Evolutionary conservation across 2,113 vertebrate species (phyloP), one percentile per base, ranked within the genome.

Genomic region (Lycocorax pyrrhopterus): DNA sequence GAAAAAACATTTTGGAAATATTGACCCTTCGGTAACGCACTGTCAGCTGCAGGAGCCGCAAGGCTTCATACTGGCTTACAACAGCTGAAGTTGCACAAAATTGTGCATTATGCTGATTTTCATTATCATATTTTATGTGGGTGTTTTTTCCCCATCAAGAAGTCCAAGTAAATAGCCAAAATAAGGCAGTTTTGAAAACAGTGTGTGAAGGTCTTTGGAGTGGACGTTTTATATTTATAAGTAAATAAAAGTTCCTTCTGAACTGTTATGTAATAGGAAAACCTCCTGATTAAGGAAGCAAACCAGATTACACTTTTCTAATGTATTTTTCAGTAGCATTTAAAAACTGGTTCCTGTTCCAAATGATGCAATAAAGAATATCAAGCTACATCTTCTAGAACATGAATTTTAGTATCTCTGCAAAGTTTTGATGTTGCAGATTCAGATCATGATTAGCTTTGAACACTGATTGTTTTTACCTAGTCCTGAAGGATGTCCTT

Each of bases 331-430:
- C 39, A 79, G 51, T 90, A 85, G 74, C 37, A 66, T 78, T 91
- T 94, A 35, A 93, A 89, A 94, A 69, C 26, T 18, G 9, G 12
- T 63, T 96, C 47, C 12, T 90, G 81, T 83, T 90, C 30, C 56
- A 90, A 86, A 89, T 60, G 41, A 68, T 86, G n/a, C 33, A 52
- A 72, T 86, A 78, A 91, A 56, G 25, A 90, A 33, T 77, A 77
- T 78, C 47, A 96, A 68, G 21, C 56, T 72, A 30, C 16, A 33
- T 78, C n/a, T 91, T 90, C 79, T 72, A 84, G 41, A 93, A 68
- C 41, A 81, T 60, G 41, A 90, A 86, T 93, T 95, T 95, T 90
- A 95, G 81, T 75, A 75, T 16, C 39, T 95, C 7, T 75, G 41
- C 29, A 43, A 78, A 72, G 18, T 88, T 96, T 84, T 90, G 39